Evolutionary conservation across 2,888 invertebrate species (phyloP), one percentile per base, ranked within the genome.

Genomic region (Parnassius glacialis): DNA sequence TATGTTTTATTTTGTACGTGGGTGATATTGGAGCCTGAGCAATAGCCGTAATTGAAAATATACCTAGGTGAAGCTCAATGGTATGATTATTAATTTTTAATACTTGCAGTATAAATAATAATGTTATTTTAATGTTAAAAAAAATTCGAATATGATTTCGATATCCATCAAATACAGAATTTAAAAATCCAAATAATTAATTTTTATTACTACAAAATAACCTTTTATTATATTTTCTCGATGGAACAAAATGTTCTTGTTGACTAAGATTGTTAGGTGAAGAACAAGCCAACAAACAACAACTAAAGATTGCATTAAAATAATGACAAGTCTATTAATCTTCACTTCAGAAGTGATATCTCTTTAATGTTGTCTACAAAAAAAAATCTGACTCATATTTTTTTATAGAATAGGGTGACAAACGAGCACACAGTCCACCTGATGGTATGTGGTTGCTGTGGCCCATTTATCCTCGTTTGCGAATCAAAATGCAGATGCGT

Each of bases 221-320:
- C 42, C 42, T 52, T 52, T 47, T 47, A 10, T 57, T 61, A 52
- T 61, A 57, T 57, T 42, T 7, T 7, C 0, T 34, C 34, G 7
- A 5, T 34, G 34, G 7, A 34, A 34, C 7, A 50, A 34, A 61
- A 50, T 50, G 51, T 56, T 47, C 16, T 47, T 47, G 47, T 57
- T 16, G 16, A 16, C 1, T 16, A 16, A 16, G 16, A 16, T 16
- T 16, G 16, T 16, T 42, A 16, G 9, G 25, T 16, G 48, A 25
- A 42, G 61, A 16, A 44, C 16, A 44, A 44, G 34, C 12, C 47
- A 20, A 2, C 20, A 20, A 20, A 45, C 48, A 25, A 52, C 16
- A 57, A 62, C 48, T 57, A 53, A 62, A 65, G 67, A 72, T 72
- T 73, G 75, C 74, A 78, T 78, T 78, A 77, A 75, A 75, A 75